Conservation (phyloP, 1,140 invertebrate genomes). For the Lasioglossum baleicum region DNA sequence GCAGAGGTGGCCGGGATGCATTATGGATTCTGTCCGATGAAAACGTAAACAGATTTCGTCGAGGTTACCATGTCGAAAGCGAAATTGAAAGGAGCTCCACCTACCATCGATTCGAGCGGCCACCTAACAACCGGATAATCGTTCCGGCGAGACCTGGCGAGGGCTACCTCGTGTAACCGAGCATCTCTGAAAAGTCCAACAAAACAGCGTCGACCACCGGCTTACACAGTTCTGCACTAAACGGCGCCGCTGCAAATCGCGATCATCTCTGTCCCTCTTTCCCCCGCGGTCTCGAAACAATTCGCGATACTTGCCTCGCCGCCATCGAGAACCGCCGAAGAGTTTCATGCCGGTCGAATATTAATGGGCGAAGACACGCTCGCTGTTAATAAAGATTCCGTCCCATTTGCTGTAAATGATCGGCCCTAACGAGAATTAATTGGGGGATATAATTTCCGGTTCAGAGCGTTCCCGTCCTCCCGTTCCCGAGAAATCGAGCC, state of each 20-base stretch:
- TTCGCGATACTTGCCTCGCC: neutral
- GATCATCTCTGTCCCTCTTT: neutral
- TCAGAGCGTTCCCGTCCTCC: neutral
- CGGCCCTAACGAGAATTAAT: conserved; percentile 58
- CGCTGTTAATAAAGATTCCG: conserved; percentile 20
- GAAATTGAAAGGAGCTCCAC: conserved; percentile 53
- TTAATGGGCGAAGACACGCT: conserved; percentile 34
- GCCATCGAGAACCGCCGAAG: neutral
- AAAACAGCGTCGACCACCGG: conserved; percentile 44
- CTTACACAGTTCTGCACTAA: conserved; percentile 66
- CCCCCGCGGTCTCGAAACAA: neutral
- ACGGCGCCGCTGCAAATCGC: conserved; percentile 32
- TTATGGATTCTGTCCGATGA: conserved; percentile 1
- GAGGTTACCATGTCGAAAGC: conserved; percentile 37
- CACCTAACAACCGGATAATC: conserved; percentile 74
- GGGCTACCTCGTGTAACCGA: conserved; percentile 48
- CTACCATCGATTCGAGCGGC: conserved; percentile 61
- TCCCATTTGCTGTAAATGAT: conserved; percentile 35
- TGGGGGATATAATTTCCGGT: conserved; percentile 10
- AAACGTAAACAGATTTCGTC: conserved; percentile 27
- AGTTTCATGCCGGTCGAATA: conserved; percentile 43
- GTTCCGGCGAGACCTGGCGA: conserved; percentile 47
- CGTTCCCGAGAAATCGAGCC: conserved; percentile 14
- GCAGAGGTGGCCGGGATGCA: neutral
- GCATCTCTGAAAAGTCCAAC: conserved; percentile 47